A percentile compares a stretch with the other conserved stretches of the same genome.
phyloP scores from a whole-genome alignment of 2,888 invertebrate species.

The Andrena flavipes region DNA sequence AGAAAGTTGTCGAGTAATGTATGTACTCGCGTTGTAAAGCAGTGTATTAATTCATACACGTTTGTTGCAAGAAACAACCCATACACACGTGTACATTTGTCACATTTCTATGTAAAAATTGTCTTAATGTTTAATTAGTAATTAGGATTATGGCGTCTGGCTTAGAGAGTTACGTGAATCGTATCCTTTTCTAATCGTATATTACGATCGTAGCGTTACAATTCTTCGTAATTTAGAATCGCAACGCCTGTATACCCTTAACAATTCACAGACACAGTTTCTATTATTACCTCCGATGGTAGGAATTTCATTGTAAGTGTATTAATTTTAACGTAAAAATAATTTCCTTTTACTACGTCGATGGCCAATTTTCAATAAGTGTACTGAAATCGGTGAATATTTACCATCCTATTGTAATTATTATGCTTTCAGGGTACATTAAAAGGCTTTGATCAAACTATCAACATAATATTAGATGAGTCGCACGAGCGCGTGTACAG shows the following conservation, averaged over 20 bases:
- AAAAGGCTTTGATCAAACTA: slow-evolving; percentile 99
- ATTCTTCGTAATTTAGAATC: slow-evolving; percentile 16
- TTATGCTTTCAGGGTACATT: slow-evolving; percentile 91
- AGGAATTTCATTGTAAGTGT: slow-evolving; percentile 94
- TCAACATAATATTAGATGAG: slow-evolving; percentile 98
- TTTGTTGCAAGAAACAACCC: background rate
- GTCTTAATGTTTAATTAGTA: slow-evolving; percentile 41
- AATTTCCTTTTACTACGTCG: background rate
- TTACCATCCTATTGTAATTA: background rate
- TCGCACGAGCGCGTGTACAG: slow-evolving; percentile 99
- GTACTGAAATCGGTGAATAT: background rate
- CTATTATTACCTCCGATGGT: slow-evolving; percentile 98
- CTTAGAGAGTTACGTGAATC: slow-evolving; percentile 94
- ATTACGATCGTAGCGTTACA: background rate
- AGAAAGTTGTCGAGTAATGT: background rate
- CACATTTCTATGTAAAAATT: slow-evolving; percentile 28
- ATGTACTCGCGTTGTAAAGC: background rate
- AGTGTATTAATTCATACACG: background rate
- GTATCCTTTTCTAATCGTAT: slow-evolving; percentile 86
- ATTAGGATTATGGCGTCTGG: slow-evolving; percentile 90
- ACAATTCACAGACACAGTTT: slow-evolving; percentile 90
- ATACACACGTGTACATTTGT: slow-evolving; percentile 6
- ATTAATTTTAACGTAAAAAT: background rate
- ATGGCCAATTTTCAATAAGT: background rate
- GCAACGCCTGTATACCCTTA: slow-evolving; percentile 53